phyloP scores from a whole-genome alignment of 1,140 invertebrate genomes.

The Nasonia longicornis region DNA sequence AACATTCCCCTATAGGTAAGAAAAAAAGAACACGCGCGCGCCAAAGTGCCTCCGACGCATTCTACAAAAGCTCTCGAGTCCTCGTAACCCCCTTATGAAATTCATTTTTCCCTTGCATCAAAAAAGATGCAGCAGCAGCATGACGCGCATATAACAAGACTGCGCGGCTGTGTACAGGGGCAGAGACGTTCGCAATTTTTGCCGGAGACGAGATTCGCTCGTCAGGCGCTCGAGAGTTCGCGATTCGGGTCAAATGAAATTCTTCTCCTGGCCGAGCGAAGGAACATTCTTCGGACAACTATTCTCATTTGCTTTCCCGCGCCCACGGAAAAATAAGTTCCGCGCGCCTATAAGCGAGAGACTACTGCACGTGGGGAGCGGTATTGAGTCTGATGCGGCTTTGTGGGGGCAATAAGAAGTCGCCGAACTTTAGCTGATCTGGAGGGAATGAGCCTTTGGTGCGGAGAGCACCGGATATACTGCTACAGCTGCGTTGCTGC shows the following conservation, averaged over 20 bases:
- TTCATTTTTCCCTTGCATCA: constrained; percentile 5
- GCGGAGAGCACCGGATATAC: not conserved
- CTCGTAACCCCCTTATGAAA: constrained; percentile 24
- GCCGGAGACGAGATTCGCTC: constrained; percentile 15
- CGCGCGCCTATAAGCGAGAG: not conserved
- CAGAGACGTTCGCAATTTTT: constrained; percentile 18
- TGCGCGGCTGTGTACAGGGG: not conserved
- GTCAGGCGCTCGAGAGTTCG: not conserved
- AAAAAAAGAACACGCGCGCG: not conserved
- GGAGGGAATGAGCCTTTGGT: not conserved
- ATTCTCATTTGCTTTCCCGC: constrained; percentile 40
- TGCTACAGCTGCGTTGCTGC: not conserved
- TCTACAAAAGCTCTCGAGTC: not conserved
- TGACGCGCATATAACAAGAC: constrained; percentile 7
- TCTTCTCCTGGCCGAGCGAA: not conserved
- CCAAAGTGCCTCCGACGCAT: not conserved
- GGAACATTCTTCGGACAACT: constrained; percentile 40
- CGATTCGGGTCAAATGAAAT: constrained; percentile 42
- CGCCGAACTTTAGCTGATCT: constrained; percentile 3
- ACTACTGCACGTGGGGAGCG: not conserved
- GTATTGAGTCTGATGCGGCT: not conserved
- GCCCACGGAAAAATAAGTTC: constrained; percentile 14
- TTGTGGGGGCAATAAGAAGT: not conserved
- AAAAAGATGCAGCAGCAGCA: constrained; percentile 4
- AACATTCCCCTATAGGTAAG: not conserved